Conservation (phyloP, 1,140 invertebrate genomes). For the Tigriopus japonicus region DNA sequence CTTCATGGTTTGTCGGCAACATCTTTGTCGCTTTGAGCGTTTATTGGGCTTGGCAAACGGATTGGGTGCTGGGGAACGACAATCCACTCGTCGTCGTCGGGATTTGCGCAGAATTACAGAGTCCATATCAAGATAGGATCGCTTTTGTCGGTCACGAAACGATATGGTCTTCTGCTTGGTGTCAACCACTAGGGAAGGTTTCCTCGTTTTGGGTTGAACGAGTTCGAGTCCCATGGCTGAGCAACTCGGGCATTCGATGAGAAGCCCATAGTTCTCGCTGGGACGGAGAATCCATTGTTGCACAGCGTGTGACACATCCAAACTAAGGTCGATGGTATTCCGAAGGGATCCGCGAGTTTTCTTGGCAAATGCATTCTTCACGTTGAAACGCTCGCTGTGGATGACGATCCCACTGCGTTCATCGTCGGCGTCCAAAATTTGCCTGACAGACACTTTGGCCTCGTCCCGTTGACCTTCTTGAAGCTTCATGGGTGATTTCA, state of each 20-base stretch:
- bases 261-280: slow-evolving; percentile 29
- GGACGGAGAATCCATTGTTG: slow-evolving; percentile 28
- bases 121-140: neutral
- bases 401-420: too few relatives aligned
- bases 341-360: too few relatives aligned
- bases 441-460: too few relatives aligned
- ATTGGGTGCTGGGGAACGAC: slow-evolving; percentile 4
- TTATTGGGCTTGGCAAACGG: slow-evolving; percentile 2
- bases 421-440: too few relatives aligned
- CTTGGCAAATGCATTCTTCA: too few relatives aligned
- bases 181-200: neutral
- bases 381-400: too few relatives aligned
- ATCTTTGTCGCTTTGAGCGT: slow-evolving; percentile 28
- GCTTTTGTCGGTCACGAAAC: neutral
- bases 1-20: slow-evolving; percentile 42
- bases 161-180: neutral
- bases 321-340: too few relatives aligned
- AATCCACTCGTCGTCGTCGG: slow-evolving; percentile 10
- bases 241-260: slow-evolving; percentile 30
- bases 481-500: too few relatives aligned
- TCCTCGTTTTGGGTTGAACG: neutral
- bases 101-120: neutral
- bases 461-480: too few relatives aligned
- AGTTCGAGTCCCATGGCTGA: slow-evolving; percentile 14
- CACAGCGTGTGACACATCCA: slow-evolving; percentile 21